These are phyloP conservation scores for Pyrocephalus nanus DNA, from an alignment of 2,797 vertebrate genomes.

Conservation along the genomic window DNA sequence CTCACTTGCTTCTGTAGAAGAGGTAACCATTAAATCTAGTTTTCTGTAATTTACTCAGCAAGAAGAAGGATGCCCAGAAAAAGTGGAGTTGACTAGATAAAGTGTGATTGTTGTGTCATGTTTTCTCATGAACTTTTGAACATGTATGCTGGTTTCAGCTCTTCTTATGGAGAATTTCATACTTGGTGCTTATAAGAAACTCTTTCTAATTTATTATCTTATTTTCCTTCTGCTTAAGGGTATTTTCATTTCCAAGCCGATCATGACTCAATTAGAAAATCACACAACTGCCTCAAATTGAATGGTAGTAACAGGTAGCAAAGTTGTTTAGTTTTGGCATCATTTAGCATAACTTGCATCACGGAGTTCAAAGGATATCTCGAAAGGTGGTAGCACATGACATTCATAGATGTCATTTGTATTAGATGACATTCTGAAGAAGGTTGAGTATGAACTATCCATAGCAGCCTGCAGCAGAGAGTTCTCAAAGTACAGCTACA, in stretches of 20 bases:
- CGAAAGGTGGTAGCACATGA: background rate
- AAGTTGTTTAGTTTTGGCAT: background rate
- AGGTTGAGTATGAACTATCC: background rate
- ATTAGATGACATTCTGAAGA: background rate
- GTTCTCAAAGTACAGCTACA: background rate
- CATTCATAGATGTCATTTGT: background rate
- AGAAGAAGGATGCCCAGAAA: background rate
- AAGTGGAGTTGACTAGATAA: background rate
- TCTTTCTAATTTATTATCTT: background rate
- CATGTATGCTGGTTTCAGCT: background rate
- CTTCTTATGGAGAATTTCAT: background rate
- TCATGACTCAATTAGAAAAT: background rate
- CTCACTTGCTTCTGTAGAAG: background rate
- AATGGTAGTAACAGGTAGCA: background rate
- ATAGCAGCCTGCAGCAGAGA: background rate
- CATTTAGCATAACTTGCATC: background rate
- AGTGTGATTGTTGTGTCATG: background rate
- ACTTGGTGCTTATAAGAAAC: background rate
- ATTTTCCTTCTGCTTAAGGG: background rate
- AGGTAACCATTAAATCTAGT: background rate
- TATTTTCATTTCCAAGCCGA: background rate
- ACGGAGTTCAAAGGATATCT: background rate
- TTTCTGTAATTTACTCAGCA: background rate
- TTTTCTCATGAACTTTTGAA: background rate
- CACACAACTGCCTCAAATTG: background rate